Conservation (phyloP, 2,888 invertebrate species). For the Polydrusus cervinus region DNA sequence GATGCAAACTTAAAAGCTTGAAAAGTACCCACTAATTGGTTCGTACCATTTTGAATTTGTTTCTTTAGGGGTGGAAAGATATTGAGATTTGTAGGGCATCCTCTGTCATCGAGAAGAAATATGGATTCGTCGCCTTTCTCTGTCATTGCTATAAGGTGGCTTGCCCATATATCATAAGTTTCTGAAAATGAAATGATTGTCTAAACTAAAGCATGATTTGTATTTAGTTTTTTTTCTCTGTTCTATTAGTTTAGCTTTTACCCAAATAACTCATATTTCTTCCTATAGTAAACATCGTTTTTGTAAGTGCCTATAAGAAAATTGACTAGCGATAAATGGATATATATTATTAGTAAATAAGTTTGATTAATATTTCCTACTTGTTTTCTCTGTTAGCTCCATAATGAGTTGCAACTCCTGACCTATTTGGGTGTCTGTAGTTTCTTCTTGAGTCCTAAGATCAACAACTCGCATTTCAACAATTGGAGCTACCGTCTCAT, state of each 20-base stretch:
- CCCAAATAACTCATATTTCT: conserved; percentile 1
- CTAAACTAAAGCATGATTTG: too few species aligned
- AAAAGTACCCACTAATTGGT: conserved; percentile 76
- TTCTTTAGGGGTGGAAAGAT: conserved; percentile 73
- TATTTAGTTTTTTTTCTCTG: too few species aligned
- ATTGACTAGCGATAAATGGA: too few species aligned
- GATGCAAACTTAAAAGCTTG: conserved; percentile 91
- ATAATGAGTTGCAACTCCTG: conserved; percentile 79
- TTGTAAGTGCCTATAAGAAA: too few species aligned
- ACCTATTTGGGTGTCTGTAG: conserved; percentile 79
- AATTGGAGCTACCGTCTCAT: conserved; percentile 70
- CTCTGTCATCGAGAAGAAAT: conserved; percentile 82
- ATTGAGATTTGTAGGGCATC: conserved; percentile 84
- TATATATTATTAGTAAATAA: too few species aligned
- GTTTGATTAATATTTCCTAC: conserved; percentile 15
- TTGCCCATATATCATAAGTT: conserved; percentile 80
- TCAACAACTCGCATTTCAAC: conserved; percentile 77
- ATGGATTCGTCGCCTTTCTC: conserved; percentile 83
- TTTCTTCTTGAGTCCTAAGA: conserved; percentile 74
- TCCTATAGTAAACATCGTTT: too few species aligned
- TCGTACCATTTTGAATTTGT: conserved; percentile 64
- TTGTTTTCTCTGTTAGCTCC: conserved; percentile 69
- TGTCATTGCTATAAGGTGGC: conserved; percentile 87
- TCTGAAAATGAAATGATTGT: conserved; percentile 62
- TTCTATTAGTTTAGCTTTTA: too few species aligned